Evolutionary conservation across 2,888 invertebrate genomes (phyloP), one percentile per base, ranked within the genome.

Genomic region (Eristalis tenax): DNA sequence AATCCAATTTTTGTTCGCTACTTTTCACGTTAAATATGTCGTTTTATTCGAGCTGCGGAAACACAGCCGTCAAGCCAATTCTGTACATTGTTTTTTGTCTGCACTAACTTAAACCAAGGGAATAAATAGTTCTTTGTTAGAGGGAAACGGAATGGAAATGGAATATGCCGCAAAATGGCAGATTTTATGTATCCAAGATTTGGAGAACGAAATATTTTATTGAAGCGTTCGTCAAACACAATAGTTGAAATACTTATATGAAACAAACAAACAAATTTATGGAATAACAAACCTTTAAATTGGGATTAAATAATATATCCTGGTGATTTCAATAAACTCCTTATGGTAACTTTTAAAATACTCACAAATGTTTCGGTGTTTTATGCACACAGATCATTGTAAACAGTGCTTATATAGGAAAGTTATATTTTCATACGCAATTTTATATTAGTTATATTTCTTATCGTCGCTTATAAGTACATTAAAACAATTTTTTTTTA

Each of bases 111-210:
- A 50, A 35, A 83, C 79, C 66, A 68, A 87, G 78, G 79, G 66
- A 87, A 75, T 63, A 77, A 70, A 61, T 80, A 77, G 84, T 88
- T 88, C 88, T 88, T 88, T 88, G 88, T 88, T 88, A 74, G 83
- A 87, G 80, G 65, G 88, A 77, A 88, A 88, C 88, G 84, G 61
- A 88, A 84, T 88, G 84, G 79, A 69, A 87, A 83, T 70, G 88
- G 77, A 84, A 84, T 84, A 80, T 84, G 88, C 88, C 88, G 88
- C 88, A 88, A 88, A 88, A 88, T 88, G 88, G 88, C 88, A 88
- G 88, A 84, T 77, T 88, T 84, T 84, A 88, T 87, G 83, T 87
- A 87, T 80, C 87, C 75, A 70, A 68, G 56, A 71, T 86, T 86
- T 69, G 65, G 69, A 79, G 73, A 66, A 68, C 66, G 65, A 84